phyloP scores from a whole-genome alignment of 1,140 invertebrate genomes.

The Euborellia annulipes region DNA sequence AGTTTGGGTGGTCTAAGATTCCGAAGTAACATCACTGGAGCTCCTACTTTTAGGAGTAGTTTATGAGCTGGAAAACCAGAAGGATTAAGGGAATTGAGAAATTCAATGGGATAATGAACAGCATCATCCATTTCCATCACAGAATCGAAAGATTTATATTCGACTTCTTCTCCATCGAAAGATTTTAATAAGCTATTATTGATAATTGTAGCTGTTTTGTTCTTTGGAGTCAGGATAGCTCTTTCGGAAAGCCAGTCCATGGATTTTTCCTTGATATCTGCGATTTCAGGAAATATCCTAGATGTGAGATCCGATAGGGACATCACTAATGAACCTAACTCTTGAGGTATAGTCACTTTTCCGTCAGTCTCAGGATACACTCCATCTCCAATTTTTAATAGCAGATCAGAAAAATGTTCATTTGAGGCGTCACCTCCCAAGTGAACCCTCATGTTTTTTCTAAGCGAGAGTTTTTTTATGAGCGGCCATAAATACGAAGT shows the following conservation, averaged over 20 bases:
- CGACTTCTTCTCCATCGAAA: constrained; percentile 12
- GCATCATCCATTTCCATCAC: constrained; percentile 19
- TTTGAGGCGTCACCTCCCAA: no score
- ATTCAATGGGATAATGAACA: constrained; percentile 24
- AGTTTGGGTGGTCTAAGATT: no score
- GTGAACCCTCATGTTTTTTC: constrained; percentile 1
- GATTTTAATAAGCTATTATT: constrained; percentile 14
- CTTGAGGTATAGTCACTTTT: no score
- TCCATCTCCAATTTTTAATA: no score
- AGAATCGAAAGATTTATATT: constrained; percentile 23
- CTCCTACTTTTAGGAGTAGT: constrained; percentile 1
- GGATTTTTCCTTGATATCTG: no score
- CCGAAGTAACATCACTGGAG: no score
- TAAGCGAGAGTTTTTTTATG: constrained; percentile 8
- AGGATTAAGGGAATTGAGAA: constrained; percentile 24
- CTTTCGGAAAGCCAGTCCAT: no score
- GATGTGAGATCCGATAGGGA: no score
- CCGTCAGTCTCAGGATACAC: no score
- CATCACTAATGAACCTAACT: no score
- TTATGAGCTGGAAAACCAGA: constrained; percentile 23
- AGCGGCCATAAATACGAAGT: constrained; percentile 16
- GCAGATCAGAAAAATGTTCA: no score
- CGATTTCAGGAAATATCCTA: no score
- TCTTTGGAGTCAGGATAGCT: constrained; percentile 14
- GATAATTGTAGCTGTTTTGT: constrained; percentile 13